Evolutionary conservation across 2,113 vertebrate genomes (phyloP).

Genomic region (Labeo catla): DNA sequence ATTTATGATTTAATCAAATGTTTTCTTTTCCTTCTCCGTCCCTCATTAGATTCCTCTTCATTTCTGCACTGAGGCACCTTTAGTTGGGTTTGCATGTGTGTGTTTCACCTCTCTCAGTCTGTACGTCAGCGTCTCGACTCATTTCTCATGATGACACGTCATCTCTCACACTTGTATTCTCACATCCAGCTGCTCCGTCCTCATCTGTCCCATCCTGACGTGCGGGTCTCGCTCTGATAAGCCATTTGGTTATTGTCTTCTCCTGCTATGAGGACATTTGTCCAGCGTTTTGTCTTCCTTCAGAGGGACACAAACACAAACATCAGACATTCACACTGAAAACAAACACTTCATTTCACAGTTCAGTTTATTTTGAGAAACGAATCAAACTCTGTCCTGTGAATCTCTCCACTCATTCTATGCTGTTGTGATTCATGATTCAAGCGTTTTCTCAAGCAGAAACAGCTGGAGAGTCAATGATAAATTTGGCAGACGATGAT

Average conservation of each 20-base stretch:
- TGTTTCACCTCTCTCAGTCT: not conserved
- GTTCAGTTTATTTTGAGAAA: too few relatives aligned
- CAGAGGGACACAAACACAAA: not conserved
- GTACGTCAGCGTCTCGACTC: too few relatives aligned
- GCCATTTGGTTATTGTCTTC: constrained; percentile 45
- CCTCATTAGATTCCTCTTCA: not conserved
- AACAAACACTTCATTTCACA: not conserved
- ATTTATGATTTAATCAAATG: not conserved
- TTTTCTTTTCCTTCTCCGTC: not conserved
- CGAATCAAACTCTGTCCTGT: too few relatives aligned
- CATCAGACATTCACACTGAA: not conserved
- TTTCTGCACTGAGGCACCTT: not conserved
- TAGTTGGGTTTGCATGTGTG: not conserved
- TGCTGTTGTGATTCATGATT: too few relatives aligned
- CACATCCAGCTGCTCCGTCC: constrained; percentile 42
- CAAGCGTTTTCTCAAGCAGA: too few relatives aligned
- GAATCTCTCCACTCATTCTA: too few relatives aligned
- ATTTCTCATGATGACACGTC: constrained; percentile 71
- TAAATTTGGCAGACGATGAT: not conserved
- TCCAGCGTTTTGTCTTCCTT: not conserved
- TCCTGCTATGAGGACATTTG: constrained; percentile 35
- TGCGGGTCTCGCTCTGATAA: constrained; percentile 27
- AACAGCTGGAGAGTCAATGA: not conserved
- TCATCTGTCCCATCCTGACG: not conserved
- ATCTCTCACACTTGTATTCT: constrained; percentile 59